Evolutionary conservation across 2,113 vertebrate species (phyloP).

Genomic region (Apus apus): DNA sequence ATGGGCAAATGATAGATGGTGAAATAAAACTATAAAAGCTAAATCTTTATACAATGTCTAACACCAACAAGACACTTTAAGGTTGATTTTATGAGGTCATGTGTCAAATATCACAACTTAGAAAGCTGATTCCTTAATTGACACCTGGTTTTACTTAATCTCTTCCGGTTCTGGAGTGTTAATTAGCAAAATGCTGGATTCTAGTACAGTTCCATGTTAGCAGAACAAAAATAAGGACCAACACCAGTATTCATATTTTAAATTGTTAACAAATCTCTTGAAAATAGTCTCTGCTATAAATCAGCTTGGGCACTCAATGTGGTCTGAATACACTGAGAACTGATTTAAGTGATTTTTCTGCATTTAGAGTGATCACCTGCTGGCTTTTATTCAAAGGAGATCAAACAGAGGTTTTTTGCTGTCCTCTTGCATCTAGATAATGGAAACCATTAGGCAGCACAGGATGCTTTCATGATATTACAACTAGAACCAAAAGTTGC

Average conservation of each 20-base stretch:
- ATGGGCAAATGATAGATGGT: neutral
- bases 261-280: neutral
- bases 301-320: neutral
- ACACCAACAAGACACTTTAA: neutral
- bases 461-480: neutral
- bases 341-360: neutral
- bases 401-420: neutral
- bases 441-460: neutral
- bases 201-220: neutral
- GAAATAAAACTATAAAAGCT: neutral
- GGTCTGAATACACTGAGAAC: neutral
- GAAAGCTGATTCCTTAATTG: neutral
- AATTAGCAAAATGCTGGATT: neutral
- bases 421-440: neutral
- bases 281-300: neutral
- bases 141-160: neutral
- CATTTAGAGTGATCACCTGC: neutral
- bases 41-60: neutral
- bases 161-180: neutral
- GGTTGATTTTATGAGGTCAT: neutral
- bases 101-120: neutral
- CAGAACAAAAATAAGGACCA: neutral
- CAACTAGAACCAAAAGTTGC: neutral
- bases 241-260: neutral
- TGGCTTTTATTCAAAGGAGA: neutral